Conservation (phyloP, 1,140 invertebrate species). For the Brachionus manjavacas region DNA sequence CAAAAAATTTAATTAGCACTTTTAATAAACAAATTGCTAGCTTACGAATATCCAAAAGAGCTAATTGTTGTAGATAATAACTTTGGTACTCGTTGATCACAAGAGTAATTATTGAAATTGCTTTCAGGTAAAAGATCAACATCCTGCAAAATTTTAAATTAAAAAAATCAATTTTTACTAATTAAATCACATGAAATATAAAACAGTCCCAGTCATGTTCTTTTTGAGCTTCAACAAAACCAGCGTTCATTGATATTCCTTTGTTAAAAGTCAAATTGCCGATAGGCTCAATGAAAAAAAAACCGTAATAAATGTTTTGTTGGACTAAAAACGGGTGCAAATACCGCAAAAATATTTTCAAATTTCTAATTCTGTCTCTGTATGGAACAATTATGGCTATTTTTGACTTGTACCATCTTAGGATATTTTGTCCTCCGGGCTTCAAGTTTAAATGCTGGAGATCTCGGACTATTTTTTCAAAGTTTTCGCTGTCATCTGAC, state of each 20-base stretch:
- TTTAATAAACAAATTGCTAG: conserved; percentile 39
- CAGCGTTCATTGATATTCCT: conserved; percentile 39
- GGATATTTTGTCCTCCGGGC: background rate
- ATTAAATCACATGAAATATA: conserved; percentile 32
- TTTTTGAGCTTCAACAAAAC: conserved; percentile 6
- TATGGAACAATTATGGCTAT: conserved; percentile 58
- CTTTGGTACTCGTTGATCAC: conserved; percentile 75
- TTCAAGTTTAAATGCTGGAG: background rate
- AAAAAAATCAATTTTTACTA: background rate
- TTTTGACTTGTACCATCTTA: background rate
- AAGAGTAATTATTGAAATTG: conserved; percentile 80
- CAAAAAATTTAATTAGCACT: background rate
- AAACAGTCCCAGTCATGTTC: conserved; percentile 20
- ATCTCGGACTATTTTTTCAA: background rate
- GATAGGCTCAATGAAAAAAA: conserved; percentile 59
- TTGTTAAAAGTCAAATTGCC: conserved; percentile 36
- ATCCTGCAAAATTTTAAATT: conserved; percentile 58
- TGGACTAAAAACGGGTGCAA: conserved; percentile 51
- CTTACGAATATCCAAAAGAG: conserved; percentile 60
- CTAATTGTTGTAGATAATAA: conserved; percentile 58
- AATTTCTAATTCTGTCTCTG: conserved; percentile 56
- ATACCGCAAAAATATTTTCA: conserved; percentile 50
- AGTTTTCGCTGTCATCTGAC: background rate
- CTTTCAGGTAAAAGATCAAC: conserved; percentile 86
- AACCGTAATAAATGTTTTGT: conserved; percentile 51